Evolutionary conservation across 2,888 invertebrate genomes (phyloP).

Genomic region (Nephrotoma guestfalica): DNA sequence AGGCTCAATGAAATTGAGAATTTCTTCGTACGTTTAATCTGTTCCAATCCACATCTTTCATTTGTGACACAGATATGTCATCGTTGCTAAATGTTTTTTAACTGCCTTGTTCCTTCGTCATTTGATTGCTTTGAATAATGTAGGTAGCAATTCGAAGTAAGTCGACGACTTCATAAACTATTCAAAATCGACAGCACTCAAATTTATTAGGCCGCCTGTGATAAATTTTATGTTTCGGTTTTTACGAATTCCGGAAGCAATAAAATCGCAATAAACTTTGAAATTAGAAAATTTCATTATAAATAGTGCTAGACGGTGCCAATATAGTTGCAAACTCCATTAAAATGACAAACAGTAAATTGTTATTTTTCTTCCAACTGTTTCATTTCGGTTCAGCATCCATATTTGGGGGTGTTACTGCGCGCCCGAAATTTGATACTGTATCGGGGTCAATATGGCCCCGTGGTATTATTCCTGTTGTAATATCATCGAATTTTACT

Average conservation of each 20-base stretch:
- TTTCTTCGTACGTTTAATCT: too few species aligned
- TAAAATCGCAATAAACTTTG: neutral
- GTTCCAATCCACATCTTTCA: too few species aligned
- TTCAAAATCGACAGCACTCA: neutral
- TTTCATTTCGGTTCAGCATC: neutral
- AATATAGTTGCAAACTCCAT: neutral
- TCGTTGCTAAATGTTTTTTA: too few species aligned
- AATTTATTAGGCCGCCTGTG: neutral
- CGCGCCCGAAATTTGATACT: neutral
- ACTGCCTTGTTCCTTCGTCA: too few species aligned
- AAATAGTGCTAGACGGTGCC: neutral
- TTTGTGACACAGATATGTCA: too few species aligned
- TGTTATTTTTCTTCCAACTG: neutral
- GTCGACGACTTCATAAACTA: neutral
- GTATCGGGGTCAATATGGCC: neutral
- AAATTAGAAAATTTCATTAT: neutral
- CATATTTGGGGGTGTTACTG: neutral
- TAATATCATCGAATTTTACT: neutral
- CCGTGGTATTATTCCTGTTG: neutral
- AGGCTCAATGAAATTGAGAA: too few species aligned
- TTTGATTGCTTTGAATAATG: too few species aligned
- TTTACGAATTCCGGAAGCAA: neutral
- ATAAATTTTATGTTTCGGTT: neutral
- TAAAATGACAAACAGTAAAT: neutral
- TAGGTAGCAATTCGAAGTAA: too few species aligned